These are phyloP conservation scores for Drosophila lutescens DNA, from an alignment of 2,888 invertebrate species.

Conservation along the genomic window DNA sequence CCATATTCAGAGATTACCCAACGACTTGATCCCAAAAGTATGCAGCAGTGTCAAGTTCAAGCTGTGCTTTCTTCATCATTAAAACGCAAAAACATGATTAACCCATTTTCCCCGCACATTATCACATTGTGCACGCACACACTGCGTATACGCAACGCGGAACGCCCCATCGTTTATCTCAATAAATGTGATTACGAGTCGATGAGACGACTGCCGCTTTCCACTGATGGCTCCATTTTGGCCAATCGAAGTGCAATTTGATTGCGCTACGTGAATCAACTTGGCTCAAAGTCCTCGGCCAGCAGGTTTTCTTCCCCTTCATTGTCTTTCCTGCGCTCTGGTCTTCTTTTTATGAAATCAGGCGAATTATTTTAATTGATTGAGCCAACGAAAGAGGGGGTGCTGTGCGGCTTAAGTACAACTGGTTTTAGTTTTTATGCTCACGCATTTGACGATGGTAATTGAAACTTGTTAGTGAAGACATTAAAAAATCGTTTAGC, in stretches of 20 bases:
- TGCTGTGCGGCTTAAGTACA: constrained; percentile 52
- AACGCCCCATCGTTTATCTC: constrained; percentile 52
- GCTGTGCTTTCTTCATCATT: background rate
- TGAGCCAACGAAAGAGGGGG: constrained; percentile 45
- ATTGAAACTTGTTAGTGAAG: constrained; percentile 80
- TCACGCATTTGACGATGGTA: constrained; percentile 63
- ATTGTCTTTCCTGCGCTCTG: constrained; percentile 61
- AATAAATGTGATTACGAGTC: constrained; percentile 49
- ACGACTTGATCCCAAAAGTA: constrained; percentile 18
- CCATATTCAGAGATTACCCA: background rate
- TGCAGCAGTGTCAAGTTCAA: constrained; percentile 9
- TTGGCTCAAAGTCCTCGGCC: constrained; percentile 23
- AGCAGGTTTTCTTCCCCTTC: constrained; percentile 16
- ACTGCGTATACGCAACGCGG: constrained; percentile 45
- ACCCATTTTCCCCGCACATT: constrained; percentile 43
- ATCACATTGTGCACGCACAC: constrained; percentile 42
- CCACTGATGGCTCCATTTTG: constrained; percentile 70
- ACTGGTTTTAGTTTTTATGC: constrained; percentile 63
- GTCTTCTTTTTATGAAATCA: constrained; percentile 60
- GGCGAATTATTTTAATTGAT: constrained; percentile 78
- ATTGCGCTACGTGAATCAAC: constrained; percentile 62
- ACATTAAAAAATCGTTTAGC: constrained; percentile 80
- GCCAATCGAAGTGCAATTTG: constrained; percentile 67
- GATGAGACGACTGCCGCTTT: constrained; percentile 35
- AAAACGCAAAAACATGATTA: constrained; percentile 21